A percentile compares a stretch with the other conserved stretches of the same genome.
Conservation (phyloP, 1,140 invertebrate genomes). For the Zaprionus ghesquierei region DNA sequence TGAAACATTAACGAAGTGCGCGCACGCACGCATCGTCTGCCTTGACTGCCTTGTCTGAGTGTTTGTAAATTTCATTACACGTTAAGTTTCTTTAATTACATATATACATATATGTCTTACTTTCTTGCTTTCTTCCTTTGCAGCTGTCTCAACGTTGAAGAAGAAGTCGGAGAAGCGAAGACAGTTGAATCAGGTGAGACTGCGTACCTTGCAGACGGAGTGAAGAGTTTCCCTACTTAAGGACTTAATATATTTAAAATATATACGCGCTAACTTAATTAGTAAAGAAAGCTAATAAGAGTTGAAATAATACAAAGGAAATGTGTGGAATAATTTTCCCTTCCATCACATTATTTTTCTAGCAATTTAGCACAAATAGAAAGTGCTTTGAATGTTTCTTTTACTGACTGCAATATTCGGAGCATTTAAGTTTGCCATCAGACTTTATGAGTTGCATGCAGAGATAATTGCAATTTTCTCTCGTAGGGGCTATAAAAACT, state of each 20-base stretch:
- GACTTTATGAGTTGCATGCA: background rate
- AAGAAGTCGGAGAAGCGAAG: constrained; percentile 14
- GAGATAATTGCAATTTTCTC: background rate
- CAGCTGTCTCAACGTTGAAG: constrained; percentile 36
- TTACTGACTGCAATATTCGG: background rate
- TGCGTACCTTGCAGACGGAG: background rate
- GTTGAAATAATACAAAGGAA: background rate
- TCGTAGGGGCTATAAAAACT: constrained; percentile 36
- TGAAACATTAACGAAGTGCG: constrained; percentile 10
- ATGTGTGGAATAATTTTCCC: background rate
- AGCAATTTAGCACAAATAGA: background rate
- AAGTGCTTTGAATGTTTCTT: background rate
- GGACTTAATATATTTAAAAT: background rate
- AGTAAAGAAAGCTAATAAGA: background rate
- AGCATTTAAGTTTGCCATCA: background rate
- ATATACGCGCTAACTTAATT: background rate
- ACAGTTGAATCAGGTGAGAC: constrained; percentile 4
- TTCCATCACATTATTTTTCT: background rate
- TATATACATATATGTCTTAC: constrained; percentile 56
- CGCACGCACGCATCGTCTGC: constrained; percentile 5
- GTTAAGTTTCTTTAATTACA: constrained; percentile 57
- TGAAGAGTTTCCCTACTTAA: background rate
- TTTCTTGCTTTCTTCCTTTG: constrained; percentile 57
- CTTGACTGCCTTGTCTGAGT: constrained; percentile 12
- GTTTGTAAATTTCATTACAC: constrained; percentile 42